phyloP scores from a whole-genome alignment of 2,888 invertebrate genomes.

The Tachina lurida region DNA sequence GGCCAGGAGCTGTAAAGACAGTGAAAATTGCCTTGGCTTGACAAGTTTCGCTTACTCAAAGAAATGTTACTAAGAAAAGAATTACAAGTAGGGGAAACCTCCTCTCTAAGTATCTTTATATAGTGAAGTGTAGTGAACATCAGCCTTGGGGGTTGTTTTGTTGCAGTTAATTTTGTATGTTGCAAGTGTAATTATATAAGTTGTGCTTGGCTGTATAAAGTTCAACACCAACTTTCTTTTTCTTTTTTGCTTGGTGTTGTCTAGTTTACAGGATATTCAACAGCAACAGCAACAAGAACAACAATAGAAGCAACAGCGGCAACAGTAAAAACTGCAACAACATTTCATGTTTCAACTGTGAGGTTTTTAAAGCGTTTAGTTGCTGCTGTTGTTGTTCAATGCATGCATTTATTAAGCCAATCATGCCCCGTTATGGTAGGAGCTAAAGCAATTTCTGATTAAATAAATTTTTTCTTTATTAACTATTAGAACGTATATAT shows the following conservation, averaged over 20 bases:
- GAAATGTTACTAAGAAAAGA: conserved; percentile 11
- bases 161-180: conserved; percentile 46
- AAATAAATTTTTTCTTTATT: background rate
- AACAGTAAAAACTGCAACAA: conserved; percentile 44
- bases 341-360: conserved; percentile 64
- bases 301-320: conserved; percentile 23
- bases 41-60: conserved; percentile 66
- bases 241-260: conserved; percentile 58
- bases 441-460: conserved; percentile 32
- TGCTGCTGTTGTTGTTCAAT: conserved; percentile 55
- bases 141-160: conserved; percentile 37
- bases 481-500: no score
- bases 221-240: conserved; percentile 67
- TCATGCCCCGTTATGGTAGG: conserved; percentile 27
- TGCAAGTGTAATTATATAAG: conserved; percentile 69
- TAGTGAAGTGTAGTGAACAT: conserved; percentile 36
- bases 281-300: conserved; percentile 30
- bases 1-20: conserved; percentile 47
- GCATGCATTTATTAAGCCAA: conserved; percentile 43
- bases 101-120: background rate
- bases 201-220: conserved; percentile 62
- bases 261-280: conserved; percentile 70
- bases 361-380: conserved; percentile 59
- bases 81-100: background rate
- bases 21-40: conserved; percentile 69